Evolutionary conservation across 2,113 vertebrate genomes (phyloP), one percentile per base, ranked within the genome.

Genomic region (Oxyura jamaicensis): DNA sequence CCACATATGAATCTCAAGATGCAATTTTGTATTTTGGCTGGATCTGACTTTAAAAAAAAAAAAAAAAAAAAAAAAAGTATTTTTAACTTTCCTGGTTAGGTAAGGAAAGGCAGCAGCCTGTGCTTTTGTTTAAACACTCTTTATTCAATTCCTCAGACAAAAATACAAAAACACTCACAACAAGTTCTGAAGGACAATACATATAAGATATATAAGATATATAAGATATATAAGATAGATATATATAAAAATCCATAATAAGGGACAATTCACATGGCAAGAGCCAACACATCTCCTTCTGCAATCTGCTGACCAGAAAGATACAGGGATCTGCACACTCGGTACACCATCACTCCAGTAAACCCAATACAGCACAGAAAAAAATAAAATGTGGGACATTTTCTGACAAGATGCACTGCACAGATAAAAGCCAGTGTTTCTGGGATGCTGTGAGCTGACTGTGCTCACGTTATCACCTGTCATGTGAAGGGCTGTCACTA

Each of bases 381-480:
- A 71, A 14, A 22, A 22, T 11, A n/a, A 71, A 10, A 33, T 4
- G 21, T 20, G 36, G 15, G 25, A 16, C 11, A 1, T 1, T 25
- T 12, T 58, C 46, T 33, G 62, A 19, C 22, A 59, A 39, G 39
- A 53, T 19, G 28, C 21, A 13, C 20, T 68, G 41, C 26, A 48
- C 22, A 50, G 12, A 28, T 3, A 18, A 73, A 28, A 46, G 31
- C 26, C 69, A 17, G 10, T 1, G 13, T 39, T 58, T 29, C 55
- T n/a, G 13, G 33, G 36, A 1, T 25, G 2, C 0, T 2, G 6
- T 13, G 56, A 58, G 25, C 68, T 69, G 29, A 35, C 5, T 22
- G 21, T n/a, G 44, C 9, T 39, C 62, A 3, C 10, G 5, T 44
- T 36, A 13, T 33, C 52, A 18, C 8, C 14, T 17, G 35, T 36